phyloP scores from a whole-genome alignment of 2,888 invertebrate genomes.

The Conistra vaccinii region DNA sequence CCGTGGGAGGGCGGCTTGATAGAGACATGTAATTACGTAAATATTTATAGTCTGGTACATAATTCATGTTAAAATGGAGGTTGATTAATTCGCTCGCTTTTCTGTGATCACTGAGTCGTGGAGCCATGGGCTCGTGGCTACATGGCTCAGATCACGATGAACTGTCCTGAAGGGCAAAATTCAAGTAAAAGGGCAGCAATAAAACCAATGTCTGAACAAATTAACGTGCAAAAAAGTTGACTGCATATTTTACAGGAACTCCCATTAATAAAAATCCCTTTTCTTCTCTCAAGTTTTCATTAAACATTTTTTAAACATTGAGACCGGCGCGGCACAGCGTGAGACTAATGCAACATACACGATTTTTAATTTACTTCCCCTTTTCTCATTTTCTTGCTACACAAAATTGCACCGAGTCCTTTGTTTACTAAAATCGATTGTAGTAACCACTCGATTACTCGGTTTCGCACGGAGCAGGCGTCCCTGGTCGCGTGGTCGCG shows the following conservation, averaged over 20 bases:
- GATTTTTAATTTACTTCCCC: conserved; percentile 48
- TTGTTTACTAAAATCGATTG: conserved; percentile 60
- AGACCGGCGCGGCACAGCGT: conserved; percentile 25
- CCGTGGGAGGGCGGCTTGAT: no score
- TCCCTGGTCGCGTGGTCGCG: conserved; percentile 50
- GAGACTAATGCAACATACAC: conserved; percentile 40
- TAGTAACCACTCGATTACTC: conserved; percentile 56
- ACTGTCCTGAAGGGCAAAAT: neutral
- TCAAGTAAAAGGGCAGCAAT: neutral
- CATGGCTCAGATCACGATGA: no score
- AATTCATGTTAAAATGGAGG: neutral
- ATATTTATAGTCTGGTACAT: conserved; percentile 13
- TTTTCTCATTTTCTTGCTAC: conserved; percentile 35
- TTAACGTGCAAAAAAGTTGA: neutral
- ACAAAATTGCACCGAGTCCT: conserved; percentile 47
- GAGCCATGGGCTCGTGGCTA: neutral
- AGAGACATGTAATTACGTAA: conserved; percentile 28
- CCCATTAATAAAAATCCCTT: conserved; percentile 8
- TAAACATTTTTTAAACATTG: conserved; percentile 25
- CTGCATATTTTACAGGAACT: conserved; percentile 9
- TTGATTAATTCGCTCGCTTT: neutral
- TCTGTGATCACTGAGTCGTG: no score
- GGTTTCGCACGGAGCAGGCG: conserved; percentile 43
- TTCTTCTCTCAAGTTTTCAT: conserved; percentile 20
- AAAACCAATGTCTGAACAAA: neutral